Conservation (phyloP, 1,140 invertebrate species). For the Zaprionus inermis region DNA sequence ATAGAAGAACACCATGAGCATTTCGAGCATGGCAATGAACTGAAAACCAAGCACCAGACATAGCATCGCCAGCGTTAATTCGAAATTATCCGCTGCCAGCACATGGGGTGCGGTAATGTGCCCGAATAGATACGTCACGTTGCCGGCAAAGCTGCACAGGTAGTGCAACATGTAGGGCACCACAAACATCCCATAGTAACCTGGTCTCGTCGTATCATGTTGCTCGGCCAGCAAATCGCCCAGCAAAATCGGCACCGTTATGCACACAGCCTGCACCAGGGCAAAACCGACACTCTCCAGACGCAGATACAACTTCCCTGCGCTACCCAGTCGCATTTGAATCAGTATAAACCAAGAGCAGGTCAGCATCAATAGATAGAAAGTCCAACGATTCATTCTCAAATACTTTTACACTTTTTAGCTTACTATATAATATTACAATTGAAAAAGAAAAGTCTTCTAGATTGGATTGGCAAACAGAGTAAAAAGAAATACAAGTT, state of each 20-base stretch:
- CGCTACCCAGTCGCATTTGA: neutral
- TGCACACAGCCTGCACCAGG: neutral
- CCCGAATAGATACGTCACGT: neutral
- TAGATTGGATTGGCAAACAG: neutral
- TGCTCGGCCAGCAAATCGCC: neutral
- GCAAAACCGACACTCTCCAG: neutral
- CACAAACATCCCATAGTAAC: slow-evolving; percentile 12
- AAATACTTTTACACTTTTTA: neutral
- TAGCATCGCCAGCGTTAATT: neutral
- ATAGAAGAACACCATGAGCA: neutral
- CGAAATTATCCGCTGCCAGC: neutral
- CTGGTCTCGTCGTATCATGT: neutral
- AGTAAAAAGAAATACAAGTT: neutral
- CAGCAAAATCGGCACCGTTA: neutral
- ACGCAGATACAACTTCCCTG: neutral
- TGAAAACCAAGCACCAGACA: neutral
- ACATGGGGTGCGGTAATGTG: neutral
- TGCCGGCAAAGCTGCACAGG: neutral
- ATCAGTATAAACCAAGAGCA: neutral
- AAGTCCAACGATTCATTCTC: neutral
- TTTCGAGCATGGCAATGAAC: neutral
- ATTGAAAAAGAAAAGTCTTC: neutral
- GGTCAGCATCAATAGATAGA: neutral
- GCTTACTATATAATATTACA: neutral
- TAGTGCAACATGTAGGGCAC: slow-evolving; percentile 19